Evolutionary conservation across 2,888 invertebrate species (phyloP), one percentile per base, ranked within the genome.

Genomic region (Platypus cylindrus): DNA sequence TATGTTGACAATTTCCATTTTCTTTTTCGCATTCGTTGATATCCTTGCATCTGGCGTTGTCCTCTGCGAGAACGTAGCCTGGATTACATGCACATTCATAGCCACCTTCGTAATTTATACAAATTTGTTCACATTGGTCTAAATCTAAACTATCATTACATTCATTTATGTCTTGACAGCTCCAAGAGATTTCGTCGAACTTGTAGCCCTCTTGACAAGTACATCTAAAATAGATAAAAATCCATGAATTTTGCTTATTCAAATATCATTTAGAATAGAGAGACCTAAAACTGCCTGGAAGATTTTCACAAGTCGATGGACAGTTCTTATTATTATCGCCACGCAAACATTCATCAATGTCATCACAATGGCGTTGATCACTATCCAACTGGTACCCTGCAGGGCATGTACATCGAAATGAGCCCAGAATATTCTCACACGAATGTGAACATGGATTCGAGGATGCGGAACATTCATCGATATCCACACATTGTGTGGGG

Each of bases 131-230:
- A 22, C 55, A 56, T 30, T 49, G 47, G 40, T 58, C 55, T 14
- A 59, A 52, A 39, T 63, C 46, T 17, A 44, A 40, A 4, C 50
- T 46, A 32, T 48, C 48, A 2, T 42, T 41, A 31, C 64, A 64
- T 11, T 53, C 55, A 31, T 62, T 51, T 3, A 51, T 41, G 18
- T 71, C 70, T n/a, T 54, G 45, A 41, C 70, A 70, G 2, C 60
- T 55, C 3, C 65, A 59, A 12, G 62, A 62, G 30, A 66, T 64
- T 11, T 54, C 51, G 3, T 60, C 62, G 4, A 70, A 55, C 5
- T 52, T 47, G 48, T 63, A 74, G 0, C 77, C 77, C 2, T 58
- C 50, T 9, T 68, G 68, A 47, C 80, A 80, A n/a, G 56, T 56
- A 49, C 81, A 41, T 23, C 41, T 41, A 14, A 11, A 35, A 28